Percentiles rank a stretch among this genome's conserved stretches.
phyloP scores from a whole-genome alignment of 92 coral and sea anemone genomes.

The Parazoanthus darwini region DNA sequence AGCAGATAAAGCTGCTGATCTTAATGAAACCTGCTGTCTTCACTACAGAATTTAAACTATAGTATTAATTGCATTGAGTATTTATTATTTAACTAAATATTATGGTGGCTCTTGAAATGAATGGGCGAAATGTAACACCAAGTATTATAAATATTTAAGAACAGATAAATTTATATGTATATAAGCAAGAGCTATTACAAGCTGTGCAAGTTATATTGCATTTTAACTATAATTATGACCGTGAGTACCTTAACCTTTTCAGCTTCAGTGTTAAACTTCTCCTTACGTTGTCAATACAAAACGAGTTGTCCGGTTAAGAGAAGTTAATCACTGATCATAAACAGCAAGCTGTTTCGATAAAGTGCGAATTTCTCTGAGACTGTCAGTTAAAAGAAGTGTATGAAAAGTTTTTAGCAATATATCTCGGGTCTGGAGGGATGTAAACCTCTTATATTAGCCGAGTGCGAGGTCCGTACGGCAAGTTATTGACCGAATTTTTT shows the following conservation, averaged over 20 bases:
- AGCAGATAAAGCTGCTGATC: slow-evolving; percentile 1
- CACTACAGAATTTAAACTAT: neutral
- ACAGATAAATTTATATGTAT: neutral
- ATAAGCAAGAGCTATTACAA: neutral
- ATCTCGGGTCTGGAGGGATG: too few species aligned
- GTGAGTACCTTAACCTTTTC: neutral
- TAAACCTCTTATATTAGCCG: too few species aligned
- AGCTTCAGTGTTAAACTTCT: neutral
- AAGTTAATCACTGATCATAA: too few species aligned
- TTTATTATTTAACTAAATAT: neutral
- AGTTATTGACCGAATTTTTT: too few species aligned
- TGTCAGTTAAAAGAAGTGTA: too few species aligned
- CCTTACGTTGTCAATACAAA: neutral
- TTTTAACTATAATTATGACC: neutral
- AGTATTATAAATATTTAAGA: slow-evolving; percentile 19
- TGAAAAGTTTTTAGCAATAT: too few species aligned
- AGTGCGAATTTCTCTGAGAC: too few species aligned
- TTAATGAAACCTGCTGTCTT: neutral
- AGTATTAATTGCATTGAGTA: neutral
- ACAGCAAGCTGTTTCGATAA: too few species aligned
- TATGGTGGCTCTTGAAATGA: neutral
- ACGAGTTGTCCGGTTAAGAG: neutral
- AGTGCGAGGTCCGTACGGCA: too few species aligned
- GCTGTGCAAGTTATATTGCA: slow-evolving; percentile 25
- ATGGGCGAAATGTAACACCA: neutral